Evolutionary conservation across 1,140 invertebrate species (phyloP).

Genomic region (Trichonephila clavata): DNA sequence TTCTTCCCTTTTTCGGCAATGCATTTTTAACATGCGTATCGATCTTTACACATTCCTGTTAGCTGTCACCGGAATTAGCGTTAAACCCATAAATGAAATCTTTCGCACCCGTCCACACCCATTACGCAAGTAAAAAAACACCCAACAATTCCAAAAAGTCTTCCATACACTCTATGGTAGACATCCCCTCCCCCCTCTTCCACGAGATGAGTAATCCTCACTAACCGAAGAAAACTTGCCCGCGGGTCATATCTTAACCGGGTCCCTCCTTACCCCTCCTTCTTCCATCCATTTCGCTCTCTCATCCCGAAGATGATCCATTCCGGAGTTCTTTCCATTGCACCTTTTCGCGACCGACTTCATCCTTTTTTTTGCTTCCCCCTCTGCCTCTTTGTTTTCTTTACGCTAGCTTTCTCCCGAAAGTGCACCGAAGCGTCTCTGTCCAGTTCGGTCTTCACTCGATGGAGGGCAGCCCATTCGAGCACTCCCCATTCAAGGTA

Average conservation of each 20-base stretch:
- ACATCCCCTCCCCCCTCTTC: background rate
- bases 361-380: background rate
- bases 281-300: background rate
- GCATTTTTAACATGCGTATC: no score
- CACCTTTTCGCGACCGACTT: background rate
- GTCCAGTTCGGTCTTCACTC: constrained; percentile 17
- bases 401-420: constrained; percentile 8
- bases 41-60: no score
- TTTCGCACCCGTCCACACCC: background rate
- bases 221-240: background rate
- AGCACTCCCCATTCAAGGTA: constrained; percentile 54
- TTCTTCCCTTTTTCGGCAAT: no score
- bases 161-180: background rate
- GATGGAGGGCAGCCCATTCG: constrained; percentile 25
- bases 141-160: background rate
- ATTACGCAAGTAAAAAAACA: background rate
- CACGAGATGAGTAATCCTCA: background rate
- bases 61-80: no score
- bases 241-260: background rate
- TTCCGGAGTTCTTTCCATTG: background rate
- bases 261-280: background rate
- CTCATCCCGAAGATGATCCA: background rate
- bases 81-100: no score
- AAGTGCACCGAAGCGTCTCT: constrained; percentile 57
- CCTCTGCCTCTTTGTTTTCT: background rate